phyloP scores from a whole-genome alignment of 2,113 vertebrate species.

The Menura novaehollandiae region DNA sequence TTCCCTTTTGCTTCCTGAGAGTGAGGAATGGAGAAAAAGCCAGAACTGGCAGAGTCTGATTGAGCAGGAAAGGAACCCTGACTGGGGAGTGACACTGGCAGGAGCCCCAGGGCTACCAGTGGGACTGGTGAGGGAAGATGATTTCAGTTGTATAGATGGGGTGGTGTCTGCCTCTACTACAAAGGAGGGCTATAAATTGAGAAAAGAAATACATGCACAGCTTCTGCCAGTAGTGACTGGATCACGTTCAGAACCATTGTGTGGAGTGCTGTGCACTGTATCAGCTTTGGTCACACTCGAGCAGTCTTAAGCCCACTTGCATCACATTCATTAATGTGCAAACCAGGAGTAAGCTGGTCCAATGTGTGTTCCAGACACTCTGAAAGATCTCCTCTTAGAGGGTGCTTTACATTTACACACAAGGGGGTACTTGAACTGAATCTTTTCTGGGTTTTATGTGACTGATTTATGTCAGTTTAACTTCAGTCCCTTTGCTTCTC shows the following conservation, averaged over 20 bases:
- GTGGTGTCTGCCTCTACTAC: background rate
- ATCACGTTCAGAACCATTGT: accelerated
- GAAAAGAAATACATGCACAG: background rate
- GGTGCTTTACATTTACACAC: background rate
- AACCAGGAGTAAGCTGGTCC: background rate
- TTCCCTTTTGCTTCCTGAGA: background rate
- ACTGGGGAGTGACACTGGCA: accelerated
- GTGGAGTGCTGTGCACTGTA: background rate
- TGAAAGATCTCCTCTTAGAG: background rate
- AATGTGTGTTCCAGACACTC: background rate
- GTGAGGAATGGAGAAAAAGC: background rate
- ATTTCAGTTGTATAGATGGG: background rate
- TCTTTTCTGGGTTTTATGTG: background rate
- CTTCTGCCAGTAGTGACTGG: background rate
- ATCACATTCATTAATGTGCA: background rate
- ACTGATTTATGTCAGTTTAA: background rate
- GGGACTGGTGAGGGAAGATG: background rate
- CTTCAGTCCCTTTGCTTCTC: background rate
- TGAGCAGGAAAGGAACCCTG: background rate
- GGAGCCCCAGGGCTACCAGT: background rate
- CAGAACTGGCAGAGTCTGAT: background rate
- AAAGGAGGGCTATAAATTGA: accelerated
- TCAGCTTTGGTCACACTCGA: background rate
- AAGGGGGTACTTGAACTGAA: background rate
- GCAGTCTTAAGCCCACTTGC: background rate